Evolutionary conservation across 1,140 invertebrate species (phyloP), one percentile per base, ranked within the genome.

Genomic region (Drosophila pruinosa): DNA sequence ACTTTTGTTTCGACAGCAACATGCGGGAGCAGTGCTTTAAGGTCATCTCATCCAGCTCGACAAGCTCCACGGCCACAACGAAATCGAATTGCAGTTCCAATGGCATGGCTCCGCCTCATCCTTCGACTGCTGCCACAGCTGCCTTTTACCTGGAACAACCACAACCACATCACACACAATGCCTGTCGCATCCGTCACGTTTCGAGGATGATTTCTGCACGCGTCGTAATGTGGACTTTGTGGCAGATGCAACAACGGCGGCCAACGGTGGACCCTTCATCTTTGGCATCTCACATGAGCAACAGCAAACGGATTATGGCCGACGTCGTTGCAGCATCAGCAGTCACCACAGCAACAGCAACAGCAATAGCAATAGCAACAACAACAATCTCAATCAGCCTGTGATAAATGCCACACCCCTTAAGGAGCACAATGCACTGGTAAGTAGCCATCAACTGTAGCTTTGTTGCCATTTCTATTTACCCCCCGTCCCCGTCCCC

Each of bases 151-250:
- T 45, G 48, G 45, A 62, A 24, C 41, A 61, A 21, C 14, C 28
- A 58, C 43, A 24, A 24, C 21, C 22, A 22, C 58, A 45, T 6
- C 39, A 43, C 17, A 17, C 31, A 22, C 61, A 48, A 34, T 50
- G 28, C 17, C 19, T 43, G 36, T 3, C 17, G 12, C 75, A 75
- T 48, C 41, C 73, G 22, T 89, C 82, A 36, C 76, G 86, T 15
- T 90, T 90, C 38, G 89, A 90, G 70, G 89, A 89, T 45, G 89
- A 90, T 50, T 90, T 90, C 15, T 90, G 89, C 43, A 67, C 58
- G 63, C 82, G 86, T 22, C 74, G 71, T 31, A 80, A 77, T 53
- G 50, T 65, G 6, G 57, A 69, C 10, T 76, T 76, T 58, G 17
- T 58, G 28, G 52, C 54, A 12, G 67, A 47, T 57, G 21, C 41